phyloP scores from a whole-genome alignment of 2,113 vertebrate species.

The Regulus satrapa region DNA sequence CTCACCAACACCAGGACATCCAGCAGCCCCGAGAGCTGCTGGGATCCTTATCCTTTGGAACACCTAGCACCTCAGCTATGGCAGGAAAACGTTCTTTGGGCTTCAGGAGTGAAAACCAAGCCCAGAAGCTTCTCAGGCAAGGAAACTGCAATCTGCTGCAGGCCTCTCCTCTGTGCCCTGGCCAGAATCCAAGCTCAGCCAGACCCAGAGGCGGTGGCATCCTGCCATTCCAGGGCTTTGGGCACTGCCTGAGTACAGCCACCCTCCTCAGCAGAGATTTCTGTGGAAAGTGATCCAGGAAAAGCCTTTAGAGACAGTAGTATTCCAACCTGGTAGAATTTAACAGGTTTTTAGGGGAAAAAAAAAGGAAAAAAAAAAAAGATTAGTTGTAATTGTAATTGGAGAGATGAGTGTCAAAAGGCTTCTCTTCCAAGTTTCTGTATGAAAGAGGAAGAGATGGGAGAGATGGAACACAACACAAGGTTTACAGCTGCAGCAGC shows the following conservation, averaged over 20 bases:
- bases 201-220: neutral
- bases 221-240: neutral
- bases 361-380: neutral
- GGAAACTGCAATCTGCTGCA: neutral
- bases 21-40: neutral
- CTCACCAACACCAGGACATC: neutral
- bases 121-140: neutral
- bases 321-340: conserved; percentile 58
- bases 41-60: neutral
- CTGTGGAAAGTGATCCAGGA: neutral
- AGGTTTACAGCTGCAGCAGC: conserved; percentile 19
- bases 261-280: neutral
- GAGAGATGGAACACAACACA: conserved; percentile 39
- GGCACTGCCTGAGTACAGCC: neutral
- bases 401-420: conserved; percentile 7
- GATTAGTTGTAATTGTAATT: conserved; percentile 27
- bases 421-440: conserved; percentile 28
- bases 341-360: neutral
- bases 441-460: conserved; percentile 37
- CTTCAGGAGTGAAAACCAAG: neutral
- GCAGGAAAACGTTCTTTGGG: neutral
- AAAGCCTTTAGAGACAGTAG: conserved; percentile 44
- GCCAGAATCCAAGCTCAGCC: neutral
- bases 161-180: neutral
- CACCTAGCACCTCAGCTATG: neutral